Percentiles rank a stretch among this genome's conserved stretches.
phyloP scores from a whole-genome alignment of 2,888 invertebrate species.

The Meiosimyza decipiens region DNA sequence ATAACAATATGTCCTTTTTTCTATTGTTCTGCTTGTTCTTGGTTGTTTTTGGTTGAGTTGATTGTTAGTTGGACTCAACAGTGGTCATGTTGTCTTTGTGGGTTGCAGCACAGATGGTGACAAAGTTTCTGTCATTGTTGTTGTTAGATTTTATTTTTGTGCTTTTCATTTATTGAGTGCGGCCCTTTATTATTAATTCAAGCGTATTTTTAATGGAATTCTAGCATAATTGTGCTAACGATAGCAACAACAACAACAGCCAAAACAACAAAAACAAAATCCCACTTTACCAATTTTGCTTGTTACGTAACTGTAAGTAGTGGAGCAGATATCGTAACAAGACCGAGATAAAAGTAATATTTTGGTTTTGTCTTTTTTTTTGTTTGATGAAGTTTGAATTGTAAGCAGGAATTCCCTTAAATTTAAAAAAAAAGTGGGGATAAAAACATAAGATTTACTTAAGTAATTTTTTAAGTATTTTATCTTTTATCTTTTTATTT shows the following conservation, averaged over 20 bases:
- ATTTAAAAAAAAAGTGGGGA: not conserved
- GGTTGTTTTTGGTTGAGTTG: not conserved
- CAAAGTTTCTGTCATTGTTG: slow-evolving; percentile 9
- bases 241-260: not conserved
- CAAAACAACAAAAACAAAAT: too few relatives aligned
- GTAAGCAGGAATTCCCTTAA: slow-evolving; percentile 1
- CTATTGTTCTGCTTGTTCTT: too few relatives aligned
- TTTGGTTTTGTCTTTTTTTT: too few relatives aligned
- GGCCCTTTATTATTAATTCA: slow-evolving; percentile 21
- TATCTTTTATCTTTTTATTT: too few relatives aligned
- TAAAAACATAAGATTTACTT: too few relatives aligned
- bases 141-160: slow-evolving; percentile 1
- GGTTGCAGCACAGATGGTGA: slow-evolving; percentile 6
- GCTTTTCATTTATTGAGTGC: slow-evolving; percentile 15
- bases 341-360: too few relatives aligned
- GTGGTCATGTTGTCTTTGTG: slow-evolving; percentile 16
- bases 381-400: not conserved
- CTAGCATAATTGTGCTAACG: not conserved
- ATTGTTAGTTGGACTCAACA: slow-evolving; percentile 2
- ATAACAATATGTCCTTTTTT: too few relatives aligned
- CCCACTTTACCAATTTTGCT: too few relatives aligned
- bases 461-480: too few relatives aligned
- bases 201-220: slow-evolving; percentile 25
- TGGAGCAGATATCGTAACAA: too few relatives aligned
- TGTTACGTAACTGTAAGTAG: too few relatives aligned